A percentile compares a stretch with the other conserved stretches of the same genome.
These are phyloP conservation scores for Cerceris rybyensis DNA, from an alignment of 2,888 invertebrate genomes.

Conservation along the genomic window DNA sequence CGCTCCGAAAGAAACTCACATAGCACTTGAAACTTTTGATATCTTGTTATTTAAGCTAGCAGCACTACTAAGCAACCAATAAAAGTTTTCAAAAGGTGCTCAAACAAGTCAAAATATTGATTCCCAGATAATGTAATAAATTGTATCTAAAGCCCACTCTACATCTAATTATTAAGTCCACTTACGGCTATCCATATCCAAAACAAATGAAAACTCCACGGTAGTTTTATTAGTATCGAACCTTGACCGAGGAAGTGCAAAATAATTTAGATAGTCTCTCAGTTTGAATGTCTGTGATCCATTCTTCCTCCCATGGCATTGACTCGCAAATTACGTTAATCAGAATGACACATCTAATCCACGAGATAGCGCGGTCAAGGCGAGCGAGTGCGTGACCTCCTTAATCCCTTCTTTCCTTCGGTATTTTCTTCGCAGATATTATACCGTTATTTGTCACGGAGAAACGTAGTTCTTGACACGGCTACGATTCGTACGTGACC, in stretches of 20 bases:
- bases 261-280: not conserved
- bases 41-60: no score
- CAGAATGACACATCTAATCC: slow-evolving; percentile 28
- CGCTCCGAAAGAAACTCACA: no score
- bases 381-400: slow-evolving; percentile 13
- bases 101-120: no score
- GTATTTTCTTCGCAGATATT: not conserved
- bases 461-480: slow-evolving; percentile 4
- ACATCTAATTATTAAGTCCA: no score
- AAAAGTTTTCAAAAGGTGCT: no score
- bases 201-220: no score
- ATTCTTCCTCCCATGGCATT: slow-evolving; percentile 17
- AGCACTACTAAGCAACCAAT: no score
- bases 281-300: not conserved
- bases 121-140: no score
- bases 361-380: slow-evolving; percentile 34
- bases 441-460: not conserved
- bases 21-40: no score
- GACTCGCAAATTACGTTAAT: slow-evolving; percentile 40
- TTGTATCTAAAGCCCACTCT: no score
- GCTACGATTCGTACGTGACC: slow-evolving; percentile 16
- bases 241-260: no score
- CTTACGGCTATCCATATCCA: no score
- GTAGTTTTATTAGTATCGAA: not conserved
- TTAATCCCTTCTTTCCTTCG: not conserved